A percentile compares a stretch with the other conserved stretches of the same genome.
phyloP scores from a whole-genome alignment of 2,888 invertebrate species.

The Zygogramma bicolorata region DNA sequence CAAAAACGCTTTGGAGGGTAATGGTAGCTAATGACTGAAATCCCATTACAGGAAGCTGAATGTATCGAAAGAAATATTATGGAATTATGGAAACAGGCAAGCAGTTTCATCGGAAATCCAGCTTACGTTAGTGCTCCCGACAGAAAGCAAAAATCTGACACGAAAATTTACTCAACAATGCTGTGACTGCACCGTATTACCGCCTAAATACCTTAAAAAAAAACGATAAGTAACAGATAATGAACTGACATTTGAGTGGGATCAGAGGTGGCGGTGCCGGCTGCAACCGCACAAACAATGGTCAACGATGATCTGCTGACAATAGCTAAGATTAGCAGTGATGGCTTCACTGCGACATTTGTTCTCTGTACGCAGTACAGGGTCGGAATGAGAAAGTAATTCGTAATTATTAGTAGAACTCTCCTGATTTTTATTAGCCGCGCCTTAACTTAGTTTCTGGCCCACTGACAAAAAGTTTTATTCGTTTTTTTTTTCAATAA shows the following conservation, averaged over 20 bases:
- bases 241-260: slow-evolving; percentile 49
- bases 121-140: neutral
- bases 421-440: no score
- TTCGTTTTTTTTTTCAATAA: no score
- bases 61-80: no score
- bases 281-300: slow-evolving; percentile 54
- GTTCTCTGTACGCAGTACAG: neutral
- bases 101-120: neutral
- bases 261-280: slow-evolving; percentile 48
- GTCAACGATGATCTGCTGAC: slow-evolving; percentile 47
- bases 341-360: slow-evolving; percentile 39
- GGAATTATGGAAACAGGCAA: neutral
- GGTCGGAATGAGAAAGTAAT: neutral
- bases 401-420: neutral
- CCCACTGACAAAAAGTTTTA: no score
- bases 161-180: slow-evolving; percentile 13
- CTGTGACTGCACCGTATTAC: slow-evolving; percentile 10
- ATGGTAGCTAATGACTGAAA: no score
- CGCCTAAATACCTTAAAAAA: slow-evolving; percentile 31
- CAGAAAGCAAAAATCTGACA: neutral
- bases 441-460: no score
- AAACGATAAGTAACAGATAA: slow-evolving; percentile 46
- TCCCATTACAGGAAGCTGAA: no score
- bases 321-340: slow-evolving; percentile 47
- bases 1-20: no score